A percentile compares a stretch with the other conserved stretches of the same genome.
Conservation (phyloP, 2,888 invertebrate species). For the Sinelater perroti region DNA sequence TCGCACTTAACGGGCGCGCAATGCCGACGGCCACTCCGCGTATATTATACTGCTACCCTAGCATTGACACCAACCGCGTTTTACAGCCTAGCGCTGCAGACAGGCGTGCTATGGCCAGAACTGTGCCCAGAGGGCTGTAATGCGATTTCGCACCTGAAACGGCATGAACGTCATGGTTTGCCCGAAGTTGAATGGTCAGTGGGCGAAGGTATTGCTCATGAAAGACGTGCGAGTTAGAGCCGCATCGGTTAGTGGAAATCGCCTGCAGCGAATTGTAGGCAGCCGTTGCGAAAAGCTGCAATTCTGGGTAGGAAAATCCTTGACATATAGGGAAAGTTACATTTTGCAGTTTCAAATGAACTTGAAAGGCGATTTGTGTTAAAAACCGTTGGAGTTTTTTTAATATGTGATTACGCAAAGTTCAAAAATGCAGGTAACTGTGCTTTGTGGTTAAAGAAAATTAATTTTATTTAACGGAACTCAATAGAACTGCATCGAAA, state of each 20-base stretch:
- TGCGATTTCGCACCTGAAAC: conserved; percentile 11
- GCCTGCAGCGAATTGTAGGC: conserved; percentile 5
- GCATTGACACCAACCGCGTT: too few species aligned
- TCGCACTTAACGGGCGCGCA: background rate
- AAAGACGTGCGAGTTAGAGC: conserved; percentile 4
- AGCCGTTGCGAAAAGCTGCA: conserved; percentile 8
- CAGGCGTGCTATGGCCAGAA: background rate
- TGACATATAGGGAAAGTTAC: background rate
- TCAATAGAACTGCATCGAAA: too few species aligned
- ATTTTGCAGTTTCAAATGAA: too few species aligned
- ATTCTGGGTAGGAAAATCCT: background rate
- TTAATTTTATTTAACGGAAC: too few species aligned
- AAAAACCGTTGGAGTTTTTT: too few species aligned
- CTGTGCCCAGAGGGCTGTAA: background rate
- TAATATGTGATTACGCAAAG: too few species aligned
- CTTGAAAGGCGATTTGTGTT: too few species aligned
- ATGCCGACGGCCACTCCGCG: background rate
- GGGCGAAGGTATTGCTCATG: conserved; percentile 2
- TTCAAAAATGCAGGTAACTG: too few species aligned
- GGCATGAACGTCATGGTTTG: conserved; percentile 2
- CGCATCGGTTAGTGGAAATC: conserved; percentile 5
- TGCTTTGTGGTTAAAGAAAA: too few species aligned
- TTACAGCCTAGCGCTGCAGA: background rate
- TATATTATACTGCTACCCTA: too few species aligned
- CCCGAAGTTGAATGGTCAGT: background rate